Conservation (phyloP, 2,797 vertebrate genomes). For the Tachyglossus aculeatus region DNA sequence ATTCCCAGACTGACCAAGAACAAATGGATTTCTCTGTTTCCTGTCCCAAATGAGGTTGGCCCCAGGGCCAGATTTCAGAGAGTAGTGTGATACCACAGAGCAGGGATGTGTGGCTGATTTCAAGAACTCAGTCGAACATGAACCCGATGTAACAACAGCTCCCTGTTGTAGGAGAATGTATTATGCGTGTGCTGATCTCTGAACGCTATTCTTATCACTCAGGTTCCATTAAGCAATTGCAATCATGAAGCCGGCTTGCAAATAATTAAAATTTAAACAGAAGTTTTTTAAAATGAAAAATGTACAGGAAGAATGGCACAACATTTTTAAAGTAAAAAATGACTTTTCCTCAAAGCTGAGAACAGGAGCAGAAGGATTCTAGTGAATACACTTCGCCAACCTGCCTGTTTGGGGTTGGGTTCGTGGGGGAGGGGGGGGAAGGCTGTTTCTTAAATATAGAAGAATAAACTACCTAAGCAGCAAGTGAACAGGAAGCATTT, state of each 20-base stretch:
- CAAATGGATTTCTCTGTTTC: conserved; percentile 29
- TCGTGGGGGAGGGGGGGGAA: conserved; percentile 50
- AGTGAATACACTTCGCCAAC: conserved; percentile 52
- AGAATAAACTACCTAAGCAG: conserved; percentile 59
- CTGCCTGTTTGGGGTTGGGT: too few relatives aligned
- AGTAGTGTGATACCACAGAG: conserved; percentile 18
- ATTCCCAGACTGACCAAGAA: too few relatives aligned
- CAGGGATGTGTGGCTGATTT: conserved; percentile 46
- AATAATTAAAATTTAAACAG: conserved; percentile 55
- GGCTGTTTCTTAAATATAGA: conserved; percentile 59
- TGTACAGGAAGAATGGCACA: conserved; percentile 30
- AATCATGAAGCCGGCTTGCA: conserved; percentile 26
- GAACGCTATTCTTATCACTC: conserved; percentile 12
- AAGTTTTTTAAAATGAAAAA: conserved; percentile 39
- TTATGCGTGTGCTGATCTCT: conserved; percentile 42
- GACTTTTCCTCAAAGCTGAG: conserved; percentile 50
- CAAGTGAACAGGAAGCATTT: conserved; percentile 53
- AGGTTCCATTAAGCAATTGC: conserved; percentile 11
- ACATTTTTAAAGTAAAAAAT: conserved; percentile 52
- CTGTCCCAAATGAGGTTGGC: conserved; percentile 10
- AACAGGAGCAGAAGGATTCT: conserved; percentile 55
- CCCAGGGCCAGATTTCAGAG: conserved; percentile 18
- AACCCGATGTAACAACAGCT: conserved; percentile 17
- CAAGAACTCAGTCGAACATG: conserved; percentile 39
- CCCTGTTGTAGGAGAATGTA: conserved; percentile 1